Evolutionary conservation across 2,113 vertebrate species (phyloP).

Genomic region (Lynx canadensis): DNA sequence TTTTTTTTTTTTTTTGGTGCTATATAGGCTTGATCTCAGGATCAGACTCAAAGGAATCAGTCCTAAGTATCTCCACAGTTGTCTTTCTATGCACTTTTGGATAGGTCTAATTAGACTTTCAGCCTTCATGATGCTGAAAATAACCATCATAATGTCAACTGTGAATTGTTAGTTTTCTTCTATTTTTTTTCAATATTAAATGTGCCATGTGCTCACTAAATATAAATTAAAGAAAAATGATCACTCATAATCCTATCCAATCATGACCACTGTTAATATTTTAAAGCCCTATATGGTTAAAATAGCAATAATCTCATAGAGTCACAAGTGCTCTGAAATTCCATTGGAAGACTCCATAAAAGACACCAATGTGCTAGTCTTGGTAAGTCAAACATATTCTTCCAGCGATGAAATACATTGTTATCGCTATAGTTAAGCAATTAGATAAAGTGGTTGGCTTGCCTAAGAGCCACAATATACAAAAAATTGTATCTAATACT

Average conservation of each 20-base stretch:
- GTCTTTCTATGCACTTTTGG: not conserved
- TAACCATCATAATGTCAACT: not conserved
- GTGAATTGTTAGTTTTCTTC: not conserved
- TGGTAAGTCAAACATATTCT: not conserved
- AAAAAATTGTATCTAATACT: not conserved
- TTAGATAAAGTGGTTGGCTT: not conserved
- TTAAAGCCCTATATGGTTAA: not conserved
- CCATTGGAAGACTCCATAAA: not conserved
- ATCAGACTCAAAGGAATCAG: not conserved
- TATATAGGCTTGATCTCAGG: not conserved
- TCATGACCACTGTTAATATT: not conserved
- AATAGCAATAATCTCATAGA: not conserved
- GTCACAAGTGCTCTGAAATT: constrained; percentile 15
- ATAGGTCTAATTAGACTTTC: not conserved
- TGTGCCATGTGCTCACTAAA: not conserved
- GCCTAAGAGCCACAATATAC: not conserved
- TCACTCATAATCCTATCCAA: not conserved
- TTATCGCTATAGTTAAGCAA: not conserved
- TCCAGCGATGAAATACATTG: not conserved
- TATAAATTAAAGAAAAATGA: not conserved
- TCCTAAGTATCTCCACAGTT: not conserved
- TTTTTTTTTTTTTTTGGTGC: not conserved
- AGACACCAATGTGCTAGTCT: not conserved
- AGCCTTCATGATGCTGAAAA: not conserved
- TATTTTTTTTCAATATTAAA: not conserved